Evolutionary conservation across 2,113 vertebrate genomes (phyloP), one percentile per base, ranked within the genome.

Genomic region (Mormyrus iriodes): DNA sequence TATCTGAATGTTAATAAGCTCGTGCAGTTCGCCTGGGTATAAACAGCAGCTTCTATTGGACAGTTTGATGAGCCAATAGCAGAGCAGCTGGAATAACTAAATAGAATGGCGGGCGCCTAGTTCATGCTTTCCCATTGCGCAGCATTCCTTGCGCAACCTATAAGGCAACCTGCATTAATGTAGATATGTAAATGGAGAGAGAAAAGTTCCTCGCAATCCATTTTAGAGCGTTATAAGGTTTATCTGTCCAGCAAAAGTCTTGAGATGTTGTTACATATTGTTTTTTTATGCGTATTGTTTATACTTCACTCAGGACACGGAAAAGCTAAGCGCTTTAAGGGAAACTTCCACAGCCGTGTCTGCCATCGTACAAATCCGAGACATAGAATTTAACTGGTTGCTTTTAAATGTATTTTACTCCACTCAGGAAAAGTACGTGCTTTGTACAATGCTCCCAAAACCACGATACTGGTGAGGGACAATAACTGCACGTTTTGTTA

Each of bases 1-100:
- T 93, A 93, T 93, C 94, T 95, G 95, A 95, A 97, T 97, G 95
- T 93, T 96, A 97, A 97, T 96, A 93, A 96, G 95, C 94, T 96
- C 93, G 95, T 95, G 96, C 95, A 92, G 93, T 94, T 96, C 95
- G 93, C 94, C 94, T 91, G 92, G 61, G 91, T 93, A 94, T 90
- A 93, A 90, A 93, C 73, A 51, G 9, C 55, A 85, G 21, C 52
- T 91, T 91, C 93, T 95, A 98, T 98, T 98, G 97, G 97, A 85
- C 92, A 88, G 73, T 87, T 89, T 39, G 39, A 10, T 21, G 49
- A 82, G 24, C 95, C 95, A 95, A 95, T 96, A 84, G 91, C 27
- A 88, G n/a, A 89, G n/a, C 73, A 90, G 87, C 91, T 92, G 93
- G 91, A 87, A 79, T 90, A 39, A 69, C 92, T 91, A 89, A 93